These are phyloP conservation scores for Gari tellinella DNA, from an alignment of 2,888 invertebrate genomes.

Conservation along the genomic window DNA sequence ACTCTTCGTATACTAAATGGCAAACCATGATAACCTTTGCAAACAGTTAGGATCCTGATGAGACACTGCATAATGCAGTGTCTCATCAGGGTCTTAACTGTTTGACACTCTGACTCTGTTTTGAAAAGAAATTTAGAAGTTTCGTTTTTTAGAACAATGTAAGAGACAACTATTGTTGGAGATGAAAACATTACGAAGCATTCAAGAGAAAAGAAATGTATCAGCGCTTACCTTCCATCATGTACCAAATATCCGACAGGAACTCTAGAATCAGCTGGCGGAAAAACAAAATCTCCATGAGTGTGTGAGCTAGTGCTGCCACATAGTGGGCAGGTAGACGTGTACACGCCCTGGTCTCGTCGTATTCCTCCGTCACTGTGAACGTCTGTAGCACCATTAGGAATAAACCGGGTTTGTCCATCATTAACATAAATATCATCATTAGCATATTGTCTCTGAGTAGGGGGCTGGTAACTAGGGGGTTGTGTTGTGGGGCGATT, in stretches of 20 bases:
- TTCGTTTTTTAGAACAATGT: no score
- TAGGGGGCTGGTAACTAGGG: constrained; percentile 17
- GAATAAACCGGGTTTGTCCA: constrained; percentile 51
- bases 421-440: constrained; percentile 64
- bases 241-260: constrained; percentile 53
- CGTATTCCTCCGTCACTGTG: constrained; percentile 34
- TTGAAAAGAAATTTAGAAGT: no score
- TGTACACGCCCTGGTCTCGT: constrained; percentile 53
- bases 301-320: constrained; percentile 69
- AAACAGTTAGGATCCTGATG: no score
- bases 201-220: no score
- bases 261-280: constrained; percentile 42
- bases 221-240: constrained; percentile 56
- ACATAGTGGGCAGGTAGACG: constrained; percentile 71
- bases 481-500: constrained; percentile 28
- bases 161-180: no score
- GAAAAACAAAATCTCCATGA: constrained; percentile 68
- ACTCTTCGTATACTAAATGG: no score
- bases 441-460: constrained; percentile 60
- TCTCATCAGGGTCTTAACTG: no score
- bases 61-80: no score
- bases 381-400: constrained; percentile 46
- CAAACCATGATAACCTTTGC: no score
- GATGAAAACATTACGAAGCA: no score
- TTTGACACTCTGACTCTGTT: no score